These are phyloP conservation scores for Promerops cafer DNA, from an alignment of 2,113 vertebrate species.

Conservation along the genomic window DNA sequence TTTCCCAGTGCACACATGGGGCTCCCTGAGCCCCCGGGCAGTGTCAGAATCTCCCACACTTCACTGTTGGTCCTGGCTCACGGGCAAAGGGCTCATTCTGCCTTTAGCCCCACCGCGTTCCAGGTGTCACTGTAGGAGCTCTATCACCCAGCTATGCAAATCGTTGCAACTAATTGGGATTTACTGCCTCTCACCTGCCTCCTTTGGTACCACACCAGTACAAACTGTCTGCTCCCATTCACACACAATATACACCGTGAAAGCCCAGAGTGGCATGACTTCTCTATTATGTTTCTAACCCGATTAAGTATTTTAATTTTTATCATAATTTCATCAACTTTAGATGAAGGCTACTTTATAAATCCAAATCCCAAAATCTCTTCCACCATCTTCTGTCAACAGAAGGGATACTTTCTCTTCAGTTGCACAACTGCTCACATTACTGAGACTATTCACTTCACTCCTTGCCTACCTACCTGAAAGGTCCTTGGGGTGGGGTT, in stretches of 20 bases:
- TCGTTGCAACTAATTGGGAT: not conserved
- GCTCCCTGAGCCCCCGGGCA: not conserved
- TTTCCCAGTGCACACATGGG: rapidly evolving
- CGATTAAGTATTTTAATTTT: not conserved
- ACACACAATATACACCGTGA: rapidly evolving
- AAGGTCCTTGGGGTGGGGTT: not conserved
- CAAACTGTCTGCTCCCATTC: not conserved
- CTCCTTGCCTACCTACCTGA: not conserved
- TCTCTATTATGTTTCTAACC: not conserved
- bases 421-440: not conserved
- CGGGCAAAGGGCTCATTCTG: not conserved
- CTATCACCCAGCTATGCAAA: not conserved
- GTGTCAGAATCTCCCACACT: not conserved
- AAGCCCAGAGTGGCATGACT: not conserved
- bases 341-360: not conserved
- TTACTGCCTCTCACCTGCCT: not conserved
- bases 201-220: not conserved
- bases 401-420: not conserved
- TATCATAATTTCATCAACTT: not conserved
- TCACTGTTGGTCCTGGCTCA: not conserved
- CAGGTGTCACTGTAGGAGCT: not conserved
- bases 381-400: not conserved
- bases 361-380: not conserved
- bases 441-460: not conserved
- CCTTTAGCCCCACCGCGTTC: not conserved